Evolutionary conservation across 1,140 invertebrate species (phyloP).

Genomic region (Trypoxylus dichotomus): DNA sequence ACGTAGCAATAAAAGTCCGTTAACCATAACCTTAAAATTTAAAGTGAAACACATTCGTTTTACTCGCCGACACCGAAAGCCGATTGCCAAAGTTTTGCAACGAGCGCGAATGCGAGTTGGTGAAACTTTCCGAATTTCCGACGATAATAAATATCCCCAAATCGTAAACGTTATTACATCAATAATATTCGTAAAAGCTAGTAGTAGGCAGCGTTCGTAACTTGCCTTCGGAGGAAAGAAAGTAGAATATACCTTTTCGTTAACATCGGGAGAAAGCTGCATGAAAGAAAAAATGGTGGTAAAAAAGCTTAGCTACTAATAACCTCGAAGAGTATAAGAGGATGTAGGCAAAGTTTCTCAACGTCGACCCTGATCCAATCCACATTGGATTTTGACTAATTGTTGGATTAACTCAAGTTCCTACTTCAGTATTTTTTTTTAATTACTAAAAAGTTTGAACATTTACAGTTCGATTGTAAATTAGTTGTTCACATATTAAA

Average conservation of each 20-base stretch:
- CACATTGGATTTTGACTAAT: too few relatives aligned
- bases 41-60: slow-evolving; percentile 9
- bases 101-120: background rate
- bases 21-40: slow-evolving; percentile 20
- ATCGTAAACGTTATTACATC: slow-evolving; percentile 24
- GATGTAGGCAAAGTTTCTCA: too few relatives aligned
- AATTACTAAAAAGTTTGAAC: too few relatives aligned
- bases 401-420: too few relatives aligned
- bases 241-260: background rate
- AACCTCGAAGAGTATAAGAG: too few relatives aligned
- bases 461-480: too few relatives aligned
- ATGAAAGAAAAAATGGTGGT: background rate
- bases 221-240: background rate
- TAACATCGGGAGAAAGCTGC: background rate
- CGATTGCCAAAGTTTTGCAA: background rate
- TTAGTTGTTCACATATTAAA: too few relatives aligned
- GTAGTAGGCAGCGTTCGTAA: background rate
- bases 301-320: background rate
- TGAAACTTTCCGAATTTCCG: slow-evolving; percentile 18
- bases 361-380: too few relatives aligned
- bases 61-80: background rate
- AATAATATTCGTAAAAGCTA: slow-evolving; percentile 17
- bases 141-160: background rate
- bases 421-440: too few relatives aligned
- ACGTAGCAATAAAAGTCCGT: slow-evolving; percentile 1